Percentiles rank a stretch among this genome's conserved stretches.
Conservation (phyloP, 2,888 invertebrate species). For the Seladonia tumulorum region DNA sequence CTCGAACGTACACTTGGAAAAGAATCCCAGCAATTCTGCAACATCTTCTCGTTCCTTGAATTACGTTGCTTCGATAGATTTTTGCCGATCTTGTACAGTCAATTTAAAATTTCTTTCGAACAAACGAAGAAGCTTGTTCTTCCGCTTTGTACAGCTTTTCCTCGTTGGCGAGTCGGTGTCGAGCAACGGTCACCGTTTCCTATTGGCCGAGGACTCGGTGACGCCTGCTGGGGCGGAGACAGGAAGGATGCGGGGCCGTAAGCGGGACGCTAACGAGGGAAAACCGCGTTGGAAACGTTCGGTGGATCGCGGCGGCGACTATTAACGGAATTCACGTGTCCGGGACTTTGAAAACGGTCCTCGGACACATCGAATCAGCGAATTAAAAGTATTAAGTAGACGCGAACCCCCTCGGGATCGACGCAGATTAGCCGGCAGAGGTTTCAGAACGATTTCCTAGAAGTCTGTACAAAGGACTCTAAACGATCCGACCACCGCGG, state of each 20-base stretch:
- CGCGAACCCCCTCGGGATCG: constrained; percentile 12
- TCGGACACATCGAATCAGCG: not conserved
- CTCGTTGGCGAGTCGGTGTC: not conserved
- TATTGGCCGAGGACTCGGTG: not conserved
- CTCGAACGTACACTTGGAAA: not conserved
- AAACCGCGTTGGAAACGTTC: not conserved
- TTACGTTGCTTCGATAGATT: not conserved
- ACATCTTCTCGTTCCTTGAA: not conserved
- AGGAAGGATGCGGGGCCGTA: not conserved
- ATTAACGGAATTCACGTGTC: not conserved
- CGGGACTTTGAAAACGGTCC: not conserved
- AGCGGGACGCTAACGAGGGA: not conserved
- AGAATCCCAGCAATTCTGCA: not conserved
- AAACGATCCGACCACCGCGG: constrained; percentile 64
- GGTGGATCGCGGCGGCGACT: not conserved
- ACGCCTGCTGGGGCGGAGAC: not conserved
- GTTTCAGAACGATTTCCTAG: constrained; percentile 55
- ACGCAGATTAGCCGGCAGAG: constrained; percentile 31
- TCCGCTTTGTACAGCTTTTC: not conserved
- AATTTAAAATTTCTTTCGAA: not conserved
- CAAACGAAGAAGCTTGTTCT: not conserved
- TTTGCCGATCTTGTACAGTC: not conserved
- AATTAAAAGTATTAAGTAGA: not conserved
- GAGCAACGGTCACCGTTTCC: not conserved
- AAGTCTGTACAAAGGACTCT: constrained; percentile 73